Base-by-base conservation (phyloP, 2,113 vertebrate genomes). In the Apeltes quadracus region DNA sequence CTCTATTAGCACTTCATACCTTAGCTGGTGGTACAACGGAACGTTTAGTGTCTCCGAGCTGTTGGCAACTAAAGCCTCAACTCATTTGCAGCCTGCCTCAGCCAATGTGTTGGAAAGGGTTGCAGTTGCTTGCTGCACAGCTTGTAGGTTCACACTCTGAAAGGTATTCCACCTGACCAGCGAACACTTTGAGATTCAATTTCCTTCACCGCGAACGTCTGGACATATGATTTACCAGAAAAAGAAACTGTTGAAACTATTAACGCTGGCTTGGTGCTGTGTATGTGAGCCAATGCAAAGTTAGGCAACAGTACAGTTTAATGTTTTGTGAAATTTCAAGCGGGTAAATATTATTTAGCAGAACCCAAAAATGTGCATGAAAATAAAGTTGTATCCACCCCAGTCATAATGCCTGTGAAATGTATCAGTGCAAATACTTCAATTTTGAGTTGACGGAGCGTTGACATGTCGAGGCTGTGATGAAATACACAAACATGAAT, bases 161-260 rank as follows among this genome's bases (percentile, higher is more conserved):
- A 65, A 59, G 32, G 20, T 16, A 71, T 25, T 61, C 23, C 44
- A n/a, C 20, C 32, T 32, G 61, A 48, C 14, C 34, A 43, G 4
- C 48, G 55, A 57, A 51, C 54, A 18, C 58, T 72, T 22, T 43
- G 8, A 22, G 23, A 41, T 62, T 50, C 4, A 46, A 61, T 55
- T 39, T 67, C 18, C 61, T 46, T 20, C 23, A 51, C 57, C 4
- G 32, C 16, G 41, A 23, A 51, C 62, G 23, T 59, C 59, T 59
- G 41, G 54, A 50, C 58, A 44, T n/a, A 9, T 46, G 36, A 20
- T 38, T 53, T 9, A 14, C 23, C 32, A 39, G 41, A n/a, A 25
- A 36, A 61, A 23, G 41, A 39, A 56, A 25, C 11, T 50, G 51
- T 8, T 27, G 56, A 48, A 59, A 29, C 22, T 34, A 22, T 27